Percentiles rank a stretch among this genome's conserved stretches.
These are phyloP conservation scores for Mastacembelus armatus DNA, from an alignment of 2,797 vertebrate genomes.

Conservation along the genomic window DNA sequence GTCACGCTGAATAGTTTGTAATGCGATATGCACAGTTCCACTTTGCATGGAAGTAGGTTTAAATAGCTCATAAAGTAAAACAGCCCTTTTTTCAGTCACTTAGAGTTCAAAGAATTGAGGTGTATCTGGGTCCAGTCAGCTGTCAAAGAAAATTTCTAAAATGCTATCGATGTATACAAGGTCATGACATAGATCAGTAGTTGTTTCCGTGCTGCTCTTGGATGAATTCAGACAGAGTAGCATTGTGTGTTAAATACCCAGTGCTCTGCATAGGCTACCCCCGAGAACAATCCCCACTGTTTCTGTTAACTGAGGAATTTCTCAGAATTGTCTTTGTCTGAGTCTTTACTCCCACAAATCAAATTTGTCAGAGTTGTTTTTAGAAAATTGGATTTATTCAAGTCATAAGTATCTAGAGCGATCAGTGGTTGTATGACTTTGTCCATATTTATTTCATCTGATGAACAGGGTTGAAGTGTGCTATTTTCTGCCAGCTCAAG, in stretches of 20 bases:
- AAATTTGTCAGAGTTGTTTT: constrained; percentile 50
- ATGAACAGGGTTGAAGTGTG: not conserved
- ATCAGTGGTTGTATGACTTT: not conserved
- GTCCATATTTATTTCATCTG: not conserved
- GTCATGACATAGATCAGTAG: constrained; percentile 35
- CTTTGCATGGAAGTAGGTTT: not conserved
- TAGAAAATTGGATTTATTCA: constrained; percentile 49
- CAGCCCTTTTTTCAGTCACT: too few species aligned
- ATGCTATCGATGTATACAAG: too few species aligned
- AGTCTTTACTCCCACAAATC: constrained; percentile 55
- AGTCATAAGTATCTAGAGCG: constrained; percentile 15
- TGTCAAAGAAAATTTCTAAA: not conserved
- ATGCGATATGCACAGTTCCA: not conserved
- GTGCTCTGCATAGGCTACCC: constrained; percentile 29
- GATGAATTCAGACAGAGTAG: constrained; percentile 49
- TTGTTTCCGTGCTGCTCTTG: constrained; percentile 51
- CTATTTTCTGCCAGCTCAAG: not conserved
- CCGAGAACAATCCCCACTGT: constrained; percentile 57
- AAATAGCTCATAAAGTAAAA: too few species aligned
- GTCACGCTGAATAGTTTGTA: not conserved
- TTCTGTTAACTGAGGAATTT: constrained; percentile 35
- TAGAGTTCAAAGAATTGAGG: not conserved
- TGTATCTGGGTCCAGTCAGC: not conserved
- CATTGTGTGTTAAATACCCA: constrained; percentile 64
- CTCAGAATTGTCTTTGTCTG: constrained; percentile 14